phyloP scores from a whole-genome alignment of 2,888 invertebrate species.

The Cordilura impudica region DNA sequence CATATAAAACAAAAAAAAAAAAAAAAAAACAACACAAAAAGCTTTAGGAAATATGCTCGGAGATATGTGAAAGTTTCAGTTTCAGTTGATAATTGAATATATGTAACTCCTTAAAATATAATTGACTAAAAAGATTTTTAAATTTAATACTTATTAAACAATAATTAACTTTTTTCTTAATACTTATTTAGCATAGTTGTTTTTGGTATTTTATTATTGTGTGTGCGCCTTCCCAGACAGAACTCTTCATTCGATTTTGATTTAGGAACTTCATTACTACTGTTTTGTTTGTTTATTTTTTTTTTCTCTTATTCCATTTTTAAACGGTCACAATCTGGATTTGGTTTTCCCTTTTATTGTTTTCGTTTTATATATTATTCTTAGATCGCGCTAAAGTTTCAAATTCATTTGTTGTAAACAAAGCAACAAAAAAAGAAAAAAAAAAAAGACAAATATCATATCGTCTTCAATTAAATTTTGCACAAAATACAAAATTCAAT shows the following conservation, averaged over 20 bases:
- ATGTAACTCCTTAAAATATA: no score
- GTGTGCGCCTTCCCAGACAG: slow-evolving; percentile 40
- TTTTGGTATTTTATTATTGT: not conserved
- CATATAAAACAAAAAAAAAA: no score
- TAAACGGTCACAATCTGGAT: slow-evolving; percentile 32
- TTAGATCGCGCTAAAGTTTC: not conserved
- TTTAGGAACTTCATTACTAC: slow-evolving; percentile 41
- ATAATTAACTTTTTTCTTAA: no score
- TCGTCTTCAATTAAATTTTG: slow-evolving; percentile 47
- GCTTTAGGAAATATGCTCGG: no score
- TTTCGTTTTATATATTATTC: not conserved
- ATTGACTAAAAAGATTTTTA: no score
- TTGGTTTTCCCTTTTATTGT: not conserved
- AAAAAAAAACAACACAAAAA: no score
- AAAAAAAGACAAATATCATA: slow-evolving; percentile 6
- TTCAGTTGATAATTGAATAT: no score
- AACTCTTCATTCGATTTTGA: slow-evolving; percentile 30
- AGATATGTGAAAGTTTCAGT: not conserved
- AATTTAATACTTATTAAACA: no score
- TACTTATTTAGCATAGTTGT: not conserved
- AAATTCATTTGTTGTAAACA: slow-evolving; percentile 32
- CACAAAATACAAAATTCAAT: slow-evolving; percentile 22
- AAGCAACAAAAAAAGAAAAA: no score
- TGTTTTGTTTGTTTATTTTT: slow-evolving; percentile 41
- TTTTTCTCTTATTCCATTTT: slow-evolving; percentile 31